A percentile compares a stretch with the other conserved stretches of the same genome.
These are phyloP conservation scores for Graptemys geographica DNA, from an alignment of 2,797 vertebrate genomes.

Conservation along the genomic window DNA sequence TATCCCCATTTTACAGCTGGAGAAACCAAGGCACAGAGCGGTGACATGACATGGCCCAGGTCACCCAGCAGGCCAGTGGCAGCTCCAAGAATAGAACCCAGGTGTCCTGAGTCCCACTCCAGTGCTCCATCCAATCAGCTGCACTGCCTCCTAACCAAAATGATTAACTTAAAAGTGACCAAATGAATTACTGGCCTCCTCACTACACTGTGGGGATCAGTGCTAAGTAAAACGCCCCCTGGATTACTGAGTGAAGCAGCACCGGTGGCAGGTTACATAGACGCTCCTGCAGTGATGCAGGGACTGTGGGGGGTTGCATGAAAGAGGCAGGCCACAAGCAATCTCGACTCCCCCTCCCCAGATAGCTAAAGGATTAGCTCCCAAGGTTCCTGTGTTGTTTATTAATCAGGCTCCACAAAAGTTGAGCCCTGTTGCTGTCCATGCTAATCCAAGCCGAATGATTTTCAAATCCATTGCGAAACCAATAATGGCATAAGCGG, in stretches of 20 bases:
- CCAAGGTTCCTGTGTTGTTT: background rate
- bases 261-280: no score
- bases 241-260: background rate
- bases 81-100: background rate
- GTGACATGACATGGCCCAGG: background rate
- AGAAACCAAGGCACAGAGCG: background rate
- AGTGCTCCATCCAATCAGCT: background rate
- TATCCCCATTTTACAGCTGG: background rate
- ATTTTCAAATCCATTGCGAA: background rate
- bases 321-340: background rate
- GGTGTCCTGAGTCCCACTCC: background rate
- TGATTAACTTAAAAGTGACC: no score
- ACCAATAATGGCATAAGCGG: background rate
- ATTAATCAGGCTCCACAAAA: background rate
- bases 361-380: background rate
- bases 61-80: background rate
- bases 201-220: background rate
- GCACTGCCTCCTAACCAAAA: background rate
- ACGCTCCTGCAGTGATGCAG: background rate
- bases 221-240: background rate
- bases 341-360: background rate
- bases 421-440: background rate
- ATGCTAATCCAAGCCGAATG: slow-evolving; percentile 1
- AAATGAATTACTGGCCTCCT: background rate
- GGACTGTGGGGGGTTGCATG: background rate